phyloP scores from a whole-genome alignment of 1,140 invertebrate genomes.

The Rhizoglyphus robini region DNA sequence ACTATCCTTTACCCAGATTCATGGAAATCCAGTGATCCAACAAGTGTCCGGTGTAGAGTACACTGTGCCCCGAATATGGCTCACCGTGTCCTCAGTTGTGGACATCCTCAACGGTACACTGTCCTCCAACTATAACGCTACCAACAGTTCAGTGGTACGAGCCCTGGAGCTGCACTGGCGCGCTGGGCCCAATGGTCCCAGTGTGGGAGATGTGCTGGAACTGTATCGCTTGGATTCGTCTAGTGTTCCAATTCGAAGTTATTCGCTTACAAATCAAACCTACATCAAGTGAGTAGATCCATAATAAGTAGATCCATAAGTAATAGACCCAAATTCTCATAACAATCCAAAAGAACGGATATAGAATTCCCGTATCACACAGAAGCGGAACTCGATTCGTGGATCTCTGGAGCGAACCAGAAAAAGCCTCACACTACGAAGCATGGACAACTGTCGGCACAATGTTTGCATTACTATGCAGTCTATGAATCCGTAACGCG shows the following conservation, averaged over 20 bases:
- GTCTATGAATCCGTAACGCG: constrained; percentile 40
- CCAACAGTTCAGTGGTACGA: constrained; percentile 17
- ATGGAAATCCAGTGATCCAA: too few relatives aligned
- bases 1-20: too few relatives aligned
- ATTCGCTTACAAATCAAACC: constrained; percentile 22
- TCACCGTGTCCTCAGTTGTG: constrained; percentile 26
- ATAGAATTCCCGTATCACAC: constrained; percentile 22
- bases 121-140: constrained; percentile 4
- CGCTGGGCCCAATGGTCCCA: neutral
- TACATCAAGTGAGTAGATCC: constrained; percentile 23
- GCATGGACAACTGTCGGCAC: neutral
- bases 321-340: constrained; percentile 22
- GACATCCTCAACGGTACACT: constrained; percentile 5
- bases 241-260: constrained; percentile 28
- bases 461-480: constrained; percentile 36
- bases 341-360: constrained; percentile 17
- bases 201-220: constrained; percentile 17
- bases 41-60: too few relatives aligned
- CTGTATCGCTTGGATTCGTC: neutral
- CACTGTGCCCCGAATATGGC: constrained; percentile 24
- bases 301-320: constrained; percentile 12
- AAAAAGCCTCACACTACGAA: neutral
- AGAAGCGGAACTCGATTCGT: too few relatives aligned
- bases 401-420: constrained; percentile 28
- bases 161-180: constrained; percentile 29